These are phyloP conservation scores for Mus musculus DNA, from an alignment of 2,113 vertebrate genomes.

Conservation along the genomic window GRCm39 chr4:120143501-120144000, in stretches of 20 bases:
- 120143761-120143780: neutral
- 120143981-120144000: slow-evolving; percentile 22
- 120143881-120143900: slow-evolving; percentile 5
- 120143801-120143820: neutral
- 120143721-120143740: slow-evolving; percentile 58
- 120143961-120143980: slow-evolving; percentile 62
- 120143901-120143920: slow-evolving; percentile 57
- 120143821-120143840: slow-evolving; percentile 47
- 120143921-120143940: slow-evolving; percentile 60
- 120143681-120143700: slow-evolving; percentile 53
- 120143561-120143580: slow-evolving; percentile 43
- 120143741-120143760: slow-evolving; percentile 62
- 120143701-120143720: neutral
- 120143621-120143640: slow-evolving; percentile 16
- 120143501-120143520: neutral
- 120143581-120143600: neutral
- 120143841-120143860: slow-evolving; percentile 60
- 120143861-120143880: slow-evolving; percentile 32
- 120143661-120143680: slow-evolving; percentile 42
- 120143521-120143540: slow-evolving; percentile 43
- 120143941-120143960: slow-evolving; percentile 41
- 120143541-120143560: slow-evolving; percentile 61
- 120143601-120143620: neutral
- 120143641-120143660: neutral
- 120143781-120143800: slow-evolving; percentile 1